These are phyloP conservation scores for Lacanobia oleracea DNA, from an alignment of 2,888 invertebrate genomes.

Conservation along the genomic window DNA sequence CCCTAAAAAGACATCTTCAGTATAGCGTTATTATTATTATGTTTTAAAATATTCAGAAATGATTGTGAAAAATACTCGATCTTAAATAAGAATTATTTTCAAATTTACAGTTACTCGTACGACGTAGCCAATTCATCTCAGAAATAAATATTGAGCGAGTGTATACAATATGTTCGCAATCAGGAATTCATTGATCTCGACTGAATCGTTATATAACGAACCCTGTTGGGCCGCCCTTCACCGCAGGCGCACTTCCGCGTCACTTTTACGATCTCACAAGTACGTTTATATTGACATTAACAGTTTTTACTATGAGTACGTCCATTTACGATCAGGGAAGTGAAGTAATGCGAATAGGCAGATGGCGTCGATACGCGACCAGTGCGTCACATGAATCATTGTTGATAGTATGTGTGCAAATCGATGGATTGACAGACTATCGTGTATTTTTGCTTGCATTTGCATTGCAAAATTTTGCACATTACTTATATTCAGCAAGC, in stretches of 20 bases:
- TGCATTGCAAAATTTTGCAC: no score
- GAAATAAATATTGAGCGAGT: background rate
- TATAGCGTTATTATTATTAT: no score
- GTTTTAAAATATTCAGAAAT: background rate
- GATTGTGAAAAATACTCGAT: background rate
- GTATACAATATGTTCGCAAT: slow-evolving; percentile 19
- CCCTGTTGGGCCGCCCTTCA: slow-evolving; percentile 61
- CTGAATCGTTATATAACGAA: slow-evolving; percentile 52
- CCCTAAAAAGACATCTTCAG: no score
- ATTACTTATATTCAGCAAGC: background rate
- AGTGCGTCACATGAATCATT: slow-evolving; percentile 30
- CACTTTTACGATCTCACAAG: slow-evolving; percentile 39
- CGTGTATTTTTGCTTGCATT: no score
- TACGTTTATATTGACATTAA: slow-evolving; percentile 40
- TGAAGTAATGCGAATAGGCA: slow-evolving; percentile 23
- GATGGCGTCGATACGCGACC: slow-evolving; percentile 7
- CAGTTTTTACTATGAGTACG: slow-evolving; percentile 29
- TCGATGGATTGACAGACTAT: slow-evolving; percentile 5
- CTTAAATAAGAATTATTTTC: background rate
- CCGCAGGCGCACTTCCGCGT: slow-evolving; percentile 53
- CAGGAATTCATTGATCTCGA: slow-evolving; percentile 50
- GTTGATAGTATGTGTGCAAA: slow-evolving; percentile 37
- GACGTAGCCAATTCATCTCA: background rate
- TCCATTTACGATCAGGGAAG: slow-evolving; percentile 40
- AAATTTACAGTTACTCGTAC: background rate